Evolutionary conservation across 2,888 invertebrate genomes (phyloP), one percentile per base, ranked within the genome.

Genomic region (Rhimphoctona megacephalus): DNA sequence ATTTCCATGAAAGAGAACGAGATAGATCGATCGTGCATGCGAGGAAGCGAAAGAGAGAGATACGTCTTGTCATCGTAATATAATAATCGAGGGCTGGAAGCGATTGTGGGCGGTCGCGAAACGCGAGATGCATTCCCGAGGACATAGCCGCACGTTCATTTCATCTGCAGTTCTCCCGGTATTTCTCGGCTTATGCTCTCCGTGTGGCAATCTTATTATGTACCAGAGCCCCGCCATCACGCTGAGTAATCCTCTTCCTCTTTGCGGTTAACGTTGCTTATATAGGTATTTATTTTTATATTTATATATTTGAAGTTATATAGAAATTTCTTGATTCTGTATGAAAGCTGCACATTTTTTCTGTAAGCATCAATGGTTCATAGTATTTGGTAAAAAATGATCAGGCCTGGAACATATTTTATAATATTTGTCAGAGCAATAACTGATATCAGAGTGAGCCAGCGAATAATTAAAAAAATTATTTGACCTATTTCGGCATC

Each of bases 261-360:
- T 43, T 52, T 88, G 88, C 87, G 91, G 89, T 89, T 85, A 90
- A 90, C 67, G 43, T 54, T 66, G 33, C 73, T 46, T 79, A 70
- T 9, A 9, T 82, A 66, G 54, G 81, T 70, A 61, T 30, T 33
- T 83, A 70, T 70, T 57, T 49, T 22, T 79, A 25, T 3, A 39
- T 52, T 52, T 54, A 22, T 49, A 25, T 30, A 17, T 70, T 49
- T 46, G 0, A 1, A 22, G 14, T 9, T 1, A 0, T 19, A 19
- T 30, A n/a, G 36, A 66, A 2, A 11, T n/a, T 39, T 30, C 0
- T 57, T 14, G 25, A 25, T 25, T 25, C 57, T 57, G 14, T 7
- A 57, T 57, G 8, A 25, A 25, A 25, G 25, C 54, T 54, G 57
- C 2, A 14, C 17, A 61, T 1, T 6, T 61, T 61, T 30, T 61